Evolutionary conservation across 2,113 vertebrate species (phyloP).

Genomic region (Sorex fumeus): DNA sequence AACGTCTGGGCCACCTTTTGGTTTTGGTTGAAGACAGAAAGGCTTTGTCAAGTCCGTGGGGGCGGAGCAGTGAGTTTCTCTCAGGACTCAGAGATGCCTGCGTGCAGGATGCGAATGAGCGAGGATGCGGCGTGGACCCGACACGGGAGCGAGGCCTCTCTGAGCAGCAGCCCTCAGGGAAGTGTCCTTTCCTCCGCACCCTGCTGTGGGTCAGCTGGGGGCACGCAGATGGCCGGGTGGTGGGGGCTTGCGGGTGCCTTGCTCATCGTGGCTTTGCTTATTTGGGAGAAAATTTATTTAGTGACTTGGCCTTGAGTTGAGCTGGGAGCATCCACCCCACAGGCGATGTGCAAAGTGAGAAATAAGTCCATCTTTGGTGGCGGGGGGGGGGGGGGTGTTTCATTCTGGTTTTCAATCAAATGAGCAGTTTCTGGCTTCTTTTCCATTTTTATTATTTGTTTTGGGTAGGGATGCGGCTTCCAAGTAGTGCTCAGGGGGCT

Average conservation of each 20-base stretch:
- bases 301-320: constrained; percentile 25
- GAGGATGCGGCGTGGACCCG: too few species aligned
- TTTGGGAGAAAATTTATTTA: constrained; percentile 46
- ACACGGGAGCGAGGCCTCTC: neutral
- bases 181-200: too few species aligned
- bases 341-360: constrained; percentile 56
- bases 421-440: neutral
- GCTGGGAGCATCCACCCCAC: neutral
- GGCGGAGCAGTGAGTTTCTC: constrained; percentile 1
- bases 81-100: neutral
- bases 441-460: too few species aligned
- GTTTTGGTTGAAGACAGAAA: constrained; percentile 47
- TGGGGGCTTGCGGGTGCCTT: neutral
- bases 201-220: too few species aligned
- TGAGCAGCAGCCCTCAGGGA: neutral
- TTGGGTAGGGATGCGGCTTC: too few species aligned
- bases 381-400: neutral
- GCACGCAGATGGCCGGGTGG: neutral
- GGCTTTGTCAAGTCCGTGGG: neutral
- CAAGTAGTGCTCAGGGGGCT: too few species aligned
- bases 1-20: neutral
- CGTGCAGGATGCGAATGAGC: neutral
- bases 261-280: neutral
- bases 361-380: neutral
- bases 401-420: neutral